A percentile compares a stretch with the other conserved stretches of the same genome.
Evolutionary conservation across 2,888 invertebrate species (phyloP).

Genomic region (Tiliacea aurago): DNA sequence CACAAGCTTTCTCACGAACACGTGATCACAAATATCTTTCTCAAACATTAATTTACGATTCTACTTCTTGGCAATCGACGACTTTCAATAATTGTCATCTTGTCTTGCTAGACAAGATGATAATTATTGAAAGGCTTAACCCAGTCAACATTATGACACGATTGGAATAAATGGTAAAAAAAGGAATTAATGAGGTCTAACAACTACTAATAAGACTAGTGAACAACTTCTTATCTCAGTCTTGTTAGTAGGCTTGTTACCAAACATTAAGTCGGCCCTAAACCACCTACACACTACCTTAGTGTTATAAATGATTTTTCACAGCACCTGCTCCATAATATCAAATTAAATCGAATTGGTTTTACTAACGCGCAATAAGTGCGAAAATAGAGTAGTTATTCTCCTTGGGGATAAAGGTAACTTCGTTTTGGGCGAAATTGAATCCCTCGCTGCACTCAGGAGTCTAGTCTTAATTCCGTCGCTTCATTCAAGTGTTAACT

Average conservation of each 20-base stretch:
- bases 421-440: no score
- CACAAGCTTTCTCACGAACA: neutral
- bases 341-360: no score
- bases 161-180: conserved; percentile 5
- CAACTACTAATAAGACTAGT: no score
- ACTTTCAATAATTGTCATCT: conserved; percentile 14
- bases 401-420: neutral
- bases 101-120: neutral
- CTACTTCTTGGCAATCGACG: conserved; percentile 34
- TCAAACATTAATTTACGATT: conserved; percentile 25
- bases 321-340: neutral
- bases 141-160: conserved; percentile 5
- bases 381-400: neutral
- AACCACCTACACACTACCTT: neutral
- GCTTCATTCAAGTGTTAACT: no score
- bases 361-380: neutral
- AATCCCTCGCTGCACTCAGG: no score
- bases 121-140: no score
- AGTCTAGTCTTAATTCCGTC: neutral
- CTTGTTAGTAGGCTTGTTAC: neutral
- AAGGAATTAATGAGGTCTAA: neutral
- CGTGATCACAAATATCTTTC: conserved; percentile 1
- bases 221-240: neutral
- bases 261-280: neutral
- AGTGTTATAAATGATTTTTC: neutral